phyloP scores from a whole-genome alignment of 2,797 vertebrate genomes.

The Hippoglossus hippoglossus region DNA sequence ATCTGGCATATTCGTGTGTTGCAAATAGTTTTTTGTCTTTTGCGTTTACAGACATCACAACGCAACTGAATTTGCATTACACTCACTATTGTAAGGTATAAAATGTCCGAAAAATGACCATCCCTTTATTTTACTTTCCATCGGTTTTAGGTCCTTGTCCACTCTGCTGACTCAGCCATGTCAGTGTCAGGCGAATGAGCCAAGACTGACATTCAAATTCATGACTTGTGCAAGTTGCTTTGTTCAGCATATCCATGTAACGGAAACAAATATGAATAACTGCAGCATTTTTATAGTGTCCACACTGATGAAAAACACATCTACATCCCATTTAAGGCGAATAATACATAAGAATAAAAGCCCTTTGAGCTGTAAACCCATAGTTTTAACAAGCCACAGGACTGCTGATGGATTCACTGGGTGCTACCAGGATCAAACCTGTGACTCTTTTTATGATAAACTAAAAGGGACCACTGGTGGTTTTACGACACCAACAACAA shows the following conservation, averaged over 20 bases:
- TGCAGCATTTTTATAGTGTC: neutral
- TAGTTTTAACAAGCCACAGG: neutral
- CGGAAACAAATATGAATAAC: neutral
- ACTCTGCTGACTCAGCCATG: neutral
- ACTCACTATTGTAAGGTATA: neutral
- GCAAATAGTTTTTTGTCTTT: too few species aligned
- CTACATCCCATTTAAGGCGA: neutral
- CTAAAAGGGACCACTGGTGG: neutral
- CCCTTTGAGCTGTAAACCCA: neutral
- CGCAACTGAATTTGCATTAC: too few species aligned
- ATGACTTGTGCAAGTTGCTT: constrained; percentile 7
- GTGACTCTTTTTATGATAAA: neutral
- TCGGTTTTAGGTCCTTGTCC: neutral
- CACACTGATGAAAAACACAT: neutral
- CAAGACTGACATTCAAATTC: neutral
- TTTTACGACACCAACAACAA: neutral
- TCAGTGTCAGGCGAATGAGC: neutral
- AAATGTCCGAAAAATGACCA: neutral
- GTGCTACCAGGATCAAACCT: constrained; percentile 3
- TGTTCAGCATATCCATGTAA: constrained; percentile 5
- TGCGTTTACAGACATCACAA: neutral
- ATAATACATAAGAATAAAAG: neutral
- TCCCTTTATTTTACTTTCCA: neutral
- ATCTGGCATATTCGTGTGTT: neutral
- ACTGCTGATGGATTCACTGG: constrained; percentile 1